phyloP scores from a whole-genome alignment of 2,888 invertebrate species.

The Patella caerulea region DNA sequence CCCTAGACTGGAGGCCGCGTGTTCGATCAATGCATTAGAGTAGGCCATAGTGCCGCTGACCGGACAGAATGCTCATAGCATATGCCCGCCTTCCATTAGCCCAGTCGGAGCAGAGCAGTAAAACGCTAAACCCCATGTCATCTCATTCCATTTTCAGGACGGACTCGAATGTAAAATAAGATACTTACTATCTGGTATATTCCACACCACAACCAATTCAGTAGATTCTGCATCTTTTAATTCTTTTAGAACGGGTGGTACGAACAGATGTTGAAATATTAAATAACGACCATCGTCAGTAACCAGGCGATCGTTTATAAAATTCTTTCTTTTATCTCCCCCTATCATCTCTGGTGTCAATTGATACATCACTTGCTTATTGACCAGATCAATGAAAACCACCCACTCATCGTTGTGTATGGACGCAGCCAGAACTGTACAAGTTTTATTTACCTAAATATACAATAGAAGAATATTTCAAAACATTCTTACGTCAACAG shows the following conservation, averaged over 20 bases:
- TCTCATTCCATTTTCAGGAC: no score
- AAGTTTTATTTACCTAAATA: background rate
- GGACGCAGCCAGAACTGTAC: background rate
- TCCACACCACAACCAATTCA: background rate
- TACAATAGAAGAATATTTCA: no score
- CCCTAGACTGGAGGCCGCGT: no score
- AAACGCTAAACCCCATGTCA: no score
- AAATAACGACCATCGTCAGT: background rate
- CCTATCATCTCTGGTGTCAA: background rate
- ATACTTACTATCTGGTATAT: background rate
- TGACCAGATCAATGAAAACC: background rate
- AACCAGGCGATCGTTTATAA: background rate
- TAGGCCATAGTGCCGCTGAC: no score
- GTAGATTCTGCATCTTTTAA: background rate
- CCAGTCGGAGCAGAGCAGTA: no score
- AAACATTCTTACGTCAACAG: no score
- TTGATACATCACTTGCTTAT: background rate
- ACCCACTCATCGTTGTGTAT: background rate
- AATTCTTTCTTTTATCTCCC: background rate
- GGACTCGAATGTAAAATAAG: no score
- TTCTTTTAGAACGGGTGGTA: background rate
- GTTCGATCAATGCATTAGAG: no score
- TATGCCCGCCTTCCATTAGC: no score
- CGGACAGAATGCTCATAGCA: no score
- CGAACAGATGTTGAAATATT: background rate